phyloP scores from a whole-genome alignment of 2,888 invertebrate species.

The Nomada fabriciana region DNA sequence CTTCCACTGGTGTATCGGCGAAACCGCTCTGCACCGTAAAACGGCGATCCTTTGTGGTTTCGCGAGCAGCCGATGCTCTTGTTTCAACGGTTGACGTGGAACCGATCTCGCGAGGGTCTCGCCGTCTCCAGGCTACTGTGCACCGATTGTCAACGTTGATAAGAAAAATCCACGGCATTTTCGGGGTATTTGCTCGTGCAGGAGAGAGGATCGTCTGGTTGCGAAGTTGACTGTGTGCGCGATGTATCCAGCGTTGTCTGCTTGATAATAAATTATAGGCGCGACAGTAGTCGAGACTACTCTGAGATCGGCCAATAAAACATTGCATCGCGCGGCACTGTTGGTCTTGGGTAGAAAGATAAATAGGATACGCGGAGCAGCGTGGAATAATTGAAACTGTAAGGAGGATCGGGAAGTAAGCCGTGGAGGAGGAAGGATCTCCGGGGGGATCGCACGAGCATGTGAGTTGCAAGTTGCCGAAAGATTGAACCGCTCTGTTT shows the following conservation, averaged over 20 bases:
- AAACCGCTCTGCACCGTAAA: too few species aligned
- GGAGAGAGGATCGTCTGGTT: background rate
- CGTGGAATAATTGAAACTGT: background rate
- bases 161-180: conserved; percentile 1
- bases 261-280: conserved; percentile 31
- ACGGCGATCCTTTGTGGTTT: too few species aligned
- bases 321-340: background rate
- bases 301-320: conserved; percentile 24
- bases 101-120: background rate
- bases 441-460: background rate
- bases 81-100: background rate
- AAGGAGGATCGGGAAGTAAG: background rate
- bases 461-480: conserved; percentile 1
- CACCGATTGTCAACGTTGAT: conserved; percentile 8
- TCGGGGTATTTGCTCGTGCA: background rate
- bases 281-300: conserved; percentile 22
- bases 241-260: background rate
- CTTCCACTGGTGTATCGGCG: background rate
- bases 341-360: background rate
- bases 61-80: too few species aligned
- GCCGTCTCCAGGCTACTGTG: background rate
- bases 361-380: background rate
- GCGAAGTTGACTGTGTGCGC: conserved; percentile 7
- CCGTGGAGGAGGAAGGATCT: background rate
- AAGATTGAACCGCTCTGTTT: background rate